Evolutionary conservation across 1,140 invertebrate genomes (phyloP).

Genomic region (Cyrtorhinus lividipennis): DNA sequence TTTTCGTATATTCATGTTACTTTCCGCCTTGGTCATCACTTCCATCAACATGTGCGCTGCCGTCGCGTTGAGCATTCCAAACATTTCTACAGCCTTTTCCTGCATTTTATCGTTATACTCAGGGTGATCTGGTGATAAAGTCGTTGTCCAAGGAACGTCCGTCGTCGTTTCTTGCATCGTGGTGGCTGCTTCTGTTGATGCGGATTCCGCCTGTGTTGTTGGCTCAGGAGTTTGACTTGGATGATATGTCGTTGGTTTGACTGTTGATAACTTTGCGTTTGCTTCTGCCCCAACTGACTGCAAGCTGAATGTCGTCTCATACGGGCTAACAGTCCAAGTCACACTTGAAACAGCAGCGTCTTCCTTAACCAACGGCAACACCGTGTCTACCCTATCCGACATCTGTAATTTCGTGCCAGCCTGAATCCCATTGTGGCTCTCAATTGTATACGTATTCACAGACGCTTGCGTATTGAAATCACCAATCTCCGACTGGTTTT

Average conservation of each 20-base stretch:
- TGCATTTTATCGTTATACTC: conserved; percentile 32
- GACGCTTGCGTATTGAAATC: not conserved
- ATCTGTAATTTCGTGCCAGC: not conserved
- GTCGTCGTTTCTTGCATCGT: conserved; percentile 26
- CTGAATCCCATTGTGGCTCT: not conserved
- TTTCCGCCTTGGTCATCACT: conserved; percentile 63
- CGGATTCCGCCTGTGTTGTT: not conserved
- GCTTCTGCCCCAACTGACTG: not conserved
- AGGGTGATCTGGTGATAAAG: not conserved
- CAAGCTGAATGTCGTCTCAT: not conserved
- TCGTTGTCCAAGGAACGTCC: conserved; percentile 5
- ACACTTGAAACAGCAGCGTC: not conserved
- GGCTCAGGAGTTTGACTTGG: conserved; percentile 9
- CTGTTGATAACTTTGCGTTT: not conserved
- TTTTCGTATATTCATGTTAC: conserved; percentile 54
- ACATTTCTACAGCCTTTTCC: conserved; percentile 46
- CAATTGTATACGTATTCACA: not conserved
- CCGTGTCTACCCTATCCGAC: not conserved
- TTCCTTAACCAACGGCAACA: not conserved
- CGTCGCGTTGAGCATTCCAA: conserved; percentile 55
- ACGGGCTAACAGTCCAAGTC: not conserved
- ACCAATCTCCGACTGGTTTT: not conserved
- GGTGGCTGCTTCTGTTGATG: conserved; percentile 6
- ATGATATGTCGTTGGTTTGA: conserved; percentile 16
- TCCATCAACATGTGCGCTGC: conserved; percentile 56